phyloP scores from a whole-genome alignment of 2,113 vertebrate species.

The Rhadina sibilatrix region DNA sequence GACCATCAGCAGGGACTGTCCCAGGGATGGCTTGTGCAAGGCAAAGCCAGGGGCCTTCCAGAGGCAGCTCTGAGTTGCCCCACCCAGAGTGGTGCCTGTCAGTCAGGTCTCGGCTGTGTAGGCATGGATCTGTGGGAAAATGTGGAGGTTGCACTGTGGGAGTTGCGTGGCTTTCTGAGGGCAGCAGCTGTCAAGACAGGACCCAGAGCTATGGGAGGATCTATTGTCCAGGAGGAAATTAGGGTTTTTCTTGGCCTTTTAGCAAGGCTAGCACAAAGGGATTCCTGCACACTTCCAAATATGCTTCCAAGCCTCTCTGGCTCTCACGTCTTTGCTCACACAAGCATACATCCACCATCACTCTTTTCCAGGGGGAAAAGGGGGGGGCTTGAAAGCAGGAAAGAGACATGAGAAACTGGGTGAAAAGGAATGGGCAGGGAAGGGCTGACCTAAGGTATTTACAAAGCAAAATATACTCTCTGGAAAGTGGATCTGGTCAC shows the following conservation, averaged over 20 bases:
- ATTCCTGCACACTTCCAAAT: background rate
- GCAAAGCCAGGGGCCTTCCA: background rate
- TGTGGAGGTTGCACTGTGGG: rapidly evolving
- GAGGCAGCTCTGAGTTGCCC: background rate
- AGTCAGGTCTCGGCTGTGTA: rapidly evolving
- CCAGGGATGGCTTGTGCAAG: background rate
- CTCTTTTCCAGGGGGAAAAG: background rate
- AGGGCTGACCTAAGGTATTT: conserved; percentile 41
- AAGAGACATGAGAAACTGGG: background rate
- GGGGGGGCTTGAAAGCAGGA: background rate
- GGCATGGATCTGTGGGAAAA: background rate
- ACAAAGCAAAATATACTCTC: conserved; percentile 77
- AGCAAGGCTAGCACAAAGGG: background rate
- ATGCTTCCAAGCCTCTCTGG: background rate
- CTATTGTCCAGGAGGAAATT: background rate
- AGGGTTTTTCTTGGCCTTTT: background rate
- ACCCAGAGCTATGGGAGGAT: background rate
- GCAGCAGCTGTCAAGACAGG: background rate
- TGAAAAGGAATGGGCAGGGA: background rate
- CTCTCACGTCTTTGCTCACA: background rate
- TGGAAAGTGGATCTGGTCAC: conserved; percentile 81
- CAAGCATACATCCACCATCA: background rate
- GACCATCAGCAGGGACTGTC: rapidly evolving
- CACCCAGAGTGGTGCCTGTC: background rate
- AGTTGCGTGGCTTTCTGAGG: background rate